A percentile compares a stretch with the other conserved stretches of the same genome.
These are phyloP conservation scores for Channa striata DNA, from an alignment of 2,797 vertebrate species.

Conservation along the genomic window DNA sequence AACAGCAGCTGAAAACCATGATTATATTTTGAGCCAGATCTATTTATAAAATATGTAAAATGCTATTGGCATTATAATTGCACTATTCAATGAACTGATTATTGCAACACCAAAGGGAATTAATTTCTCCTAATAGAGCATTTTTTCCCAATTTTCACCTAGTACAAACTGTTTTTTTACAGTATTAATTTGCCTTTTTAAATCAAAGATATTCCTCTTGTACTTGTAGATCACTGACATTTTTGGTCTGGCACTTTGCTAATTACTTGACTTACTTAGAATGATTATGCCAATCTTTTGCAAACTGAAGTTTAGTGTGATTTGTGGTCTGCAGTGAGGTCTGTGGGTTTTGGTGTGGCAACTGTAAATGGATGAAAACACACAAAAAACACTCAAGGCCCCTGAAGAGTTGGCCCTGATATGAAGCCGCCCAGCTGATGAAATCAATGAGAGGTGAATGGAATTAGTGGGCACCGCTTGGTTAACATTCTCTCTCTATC, in stretches of 20 bases:
- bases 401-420: background rate
- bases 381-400: no score
- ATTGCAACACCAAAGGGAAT: background rate
- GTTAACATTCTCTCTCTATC: slow-evolving; percentile 20
- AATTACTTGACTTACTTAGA: background rate
- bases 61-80: background rate
- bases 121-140: background rate
- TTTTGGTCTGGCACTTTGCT: background rate
- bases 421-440: slow-evolving; percentile 10
- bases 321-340: background rate
- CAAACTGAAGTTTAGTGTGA: background rate
- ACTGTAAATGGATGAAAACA: background rate
- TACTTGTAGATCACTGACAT: no score
- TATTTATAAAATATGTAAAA: background rate
- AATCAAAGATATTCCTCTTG: background rate
- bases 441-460: slow-evolving; percentile 24
- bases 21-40: background rate
- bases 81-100: background rate
- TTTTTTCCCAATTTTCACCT: background rate
- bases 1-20: no score
- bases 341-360: background rate
- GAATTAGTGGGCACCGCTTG: slow-evolving; percentile 5
- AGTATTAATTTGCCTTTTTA: background rate
- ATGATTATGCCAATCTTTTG: background rate
- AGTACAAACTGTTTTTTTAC: background rate